phyloP scores from a whole-genome alignment of 2,113 vertebrate species.

The Burhinus bistriatus region DNA sequence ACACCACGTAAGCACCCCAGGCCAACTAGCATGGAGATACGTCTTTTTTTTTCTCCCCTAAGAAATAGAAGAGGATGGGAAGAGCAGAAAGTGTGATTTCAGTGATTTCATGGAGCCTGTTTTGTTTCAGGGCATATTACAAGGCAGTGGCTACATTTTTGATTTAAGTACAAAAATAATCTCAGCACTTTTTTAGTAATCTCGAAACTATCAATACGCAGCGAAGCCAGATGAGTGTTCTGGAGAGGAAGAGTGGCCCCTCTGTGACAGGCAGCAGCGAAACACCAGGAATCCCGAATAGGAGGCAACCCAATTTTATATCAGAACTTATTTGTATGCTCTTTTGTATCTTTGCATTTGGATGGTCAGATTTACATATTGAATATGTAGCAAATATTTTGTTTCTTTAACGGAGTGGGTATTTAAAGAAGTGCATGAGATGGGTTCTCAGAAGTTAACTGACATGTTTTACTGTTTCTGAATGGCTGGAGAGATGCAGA shows the following conservation, averaged over 20 bases:
- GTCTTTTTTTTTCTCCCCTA: not conserved
- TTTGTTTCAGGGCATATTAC: not conserved
- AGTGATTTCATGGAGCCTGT: not conserved
- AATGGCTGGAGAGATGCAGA: conserved; percentile 37
- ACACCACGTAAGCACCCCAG: not conserved
- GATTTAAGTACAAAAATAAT: not conserved
- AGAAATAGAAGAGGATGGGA: not conserved
- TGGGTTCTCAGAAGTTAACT: not conserved
- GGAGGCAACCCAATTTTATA: not conserved
- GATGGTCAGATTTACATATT: not conserved
- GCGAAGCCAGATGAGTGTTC: not conserved
- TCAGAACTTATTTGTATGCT: not conserved
- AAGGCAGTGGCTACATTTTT: not conserved
- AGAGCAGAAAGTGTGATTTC: not conserved
- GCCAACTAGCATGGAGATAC: not conserved
- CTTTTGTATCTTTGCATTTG: conserved; percentile 43
- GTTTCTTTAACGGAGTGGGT: not conserved
- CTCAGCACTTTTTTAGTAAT: not conserved
- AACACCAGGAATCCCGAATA: not conserved
- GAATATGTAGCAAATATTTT: not conserved
- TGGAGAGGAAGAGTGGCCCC: not conserved
- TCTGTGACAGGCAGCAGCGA: not conserved
- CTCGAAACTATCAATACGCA: not conserved
- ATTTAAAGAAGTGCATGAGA: not conserved
- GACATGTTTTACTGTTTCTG: not conserved